These are phyloP conservation scores for Spodoptera litura DNA, from an alignment of 1,140 invertebrate species.

Conservation along the genomic window DNA sequence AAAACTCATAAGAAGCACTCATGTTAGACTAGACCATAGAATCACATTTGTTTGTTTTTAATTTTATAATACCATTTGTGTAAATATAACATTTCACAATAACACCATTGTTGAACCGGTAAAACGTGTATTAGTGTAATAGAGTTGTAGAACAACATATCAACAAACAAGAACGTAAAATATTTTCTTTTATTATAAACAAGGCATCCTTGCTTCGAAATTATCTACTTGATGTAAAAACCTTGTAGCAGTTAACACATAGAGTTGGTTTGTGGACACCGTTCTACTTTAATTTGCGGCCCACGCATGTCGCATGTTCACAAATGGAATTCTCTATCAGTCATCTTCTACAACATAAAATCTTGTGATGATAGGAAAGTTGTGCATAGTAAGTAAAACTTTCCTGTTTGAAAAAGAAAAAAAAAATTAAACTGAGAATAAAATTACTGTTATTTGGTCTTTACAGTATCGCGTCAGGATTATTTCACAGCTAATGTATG, in stretches of 20 bases:
- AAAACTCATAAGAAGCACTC: no score
- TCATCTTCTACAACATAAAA: no score
- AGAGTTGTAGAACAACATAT: slow-evolving; percentile 2
- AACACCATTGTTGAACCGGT: not conserved
- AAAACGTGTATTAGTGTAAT: not conserved
- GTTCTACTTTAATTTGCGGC: not conserved
- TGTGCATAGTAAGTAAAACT: no score
- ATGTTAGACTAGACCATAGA: no score
- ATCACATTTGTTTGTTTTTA: not conserved
- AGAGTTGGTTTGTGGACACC: no score
- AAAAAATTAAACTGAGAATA: no score
- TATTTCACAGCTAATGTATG: no score
- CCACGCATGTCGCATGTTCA: not conserved
- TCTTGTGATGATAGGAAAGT: no score
- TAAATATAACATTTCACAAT: not conserved
- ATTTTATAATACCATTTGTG: not conserved
- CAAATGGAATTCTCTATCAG: no score
- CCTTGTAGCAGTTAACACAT: slow-evolving; percentile 15
- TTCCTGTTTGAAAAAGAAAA: no score
- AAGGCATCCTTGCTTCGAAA: slow-evolving; percentile 18
- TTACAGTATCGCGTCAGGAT: no score
- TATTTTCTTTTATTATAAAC: not conserved
- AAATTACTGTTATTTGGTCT: no score
- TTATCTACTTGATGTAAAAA: slow-evolving; percentile 20
- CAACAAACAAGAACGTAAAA: not conserved